These are phyloP conservation scores for Euplagia quadripunctaria DNA, from an alignment of 2,888 invertebrate species.

Conservation along the genomic window DNA sequence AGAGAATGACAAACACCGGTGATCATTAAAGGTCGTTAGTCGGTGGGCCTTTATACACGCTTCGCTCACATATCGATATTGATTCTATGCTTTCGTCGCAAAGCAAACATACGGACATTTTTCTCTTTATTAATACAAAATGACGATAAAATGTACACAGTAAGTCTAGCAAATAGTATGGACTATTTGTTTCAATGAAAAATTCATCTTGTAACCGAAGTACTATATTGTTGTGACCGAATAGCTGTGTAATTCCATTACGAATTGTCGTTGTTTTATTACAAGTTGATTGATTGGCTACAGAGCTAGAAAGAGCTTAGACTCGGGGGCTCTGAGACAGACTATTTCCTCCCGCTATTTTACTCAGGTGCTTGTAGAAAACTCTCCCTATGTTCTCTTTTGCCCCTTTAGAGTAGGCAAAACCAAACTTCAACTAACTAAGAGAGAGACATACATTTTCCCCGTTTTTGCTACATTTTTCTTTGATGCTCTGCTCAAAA, in stretches of 20 bases:
- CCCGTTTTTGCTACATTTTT: too few relatives aligned
- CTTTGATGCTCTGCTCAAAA: too few relatives aligned
- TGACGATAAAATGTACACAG: constrained; percentile 37
- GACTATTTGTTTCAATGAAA: constrained; percentile 16
- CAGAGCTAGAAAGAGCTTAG: background rate
- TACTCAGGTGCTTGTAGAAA: background rate
- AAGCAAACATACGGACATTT: constrained; percentile 54
- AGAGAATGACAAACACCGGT: constrained; percentile 38
- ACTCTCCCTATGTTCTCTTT: background rate
- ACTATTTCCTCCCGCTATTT: background rate
- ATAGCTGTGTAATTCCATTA: too few relatives aligned
- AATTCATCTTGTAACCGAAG: constrained; percentile 19
- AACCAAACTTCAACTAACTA: too few relatives aligned
- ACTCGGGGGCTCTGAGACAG: background rate
- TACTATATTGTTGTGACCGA: too few relatives aligned
- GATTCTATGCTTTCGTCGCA: constrained; percentile 49
- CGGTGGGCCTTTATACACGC: constrained; percentile 23
- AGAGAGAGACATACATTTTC: too few relatives aligned
- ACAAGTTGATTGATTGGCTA: background rate
- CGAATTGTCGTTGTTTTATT: background rate
- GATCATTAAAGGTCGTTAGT: constrained; percentile 57
- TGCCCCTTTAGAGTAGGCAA: too few relatives aligned
- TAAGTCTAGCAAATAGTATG: constrained; percentile 32
- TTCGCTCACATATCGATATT: constrained; percentile 49
- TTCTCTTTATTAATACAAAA: constrained; percentile 50